A percentile compares a stretch with the other conserved stretches of the same genome.
Conservation (phyloP, 2,113 vertebrate species). For the Dipodomys merriami region DNA sequence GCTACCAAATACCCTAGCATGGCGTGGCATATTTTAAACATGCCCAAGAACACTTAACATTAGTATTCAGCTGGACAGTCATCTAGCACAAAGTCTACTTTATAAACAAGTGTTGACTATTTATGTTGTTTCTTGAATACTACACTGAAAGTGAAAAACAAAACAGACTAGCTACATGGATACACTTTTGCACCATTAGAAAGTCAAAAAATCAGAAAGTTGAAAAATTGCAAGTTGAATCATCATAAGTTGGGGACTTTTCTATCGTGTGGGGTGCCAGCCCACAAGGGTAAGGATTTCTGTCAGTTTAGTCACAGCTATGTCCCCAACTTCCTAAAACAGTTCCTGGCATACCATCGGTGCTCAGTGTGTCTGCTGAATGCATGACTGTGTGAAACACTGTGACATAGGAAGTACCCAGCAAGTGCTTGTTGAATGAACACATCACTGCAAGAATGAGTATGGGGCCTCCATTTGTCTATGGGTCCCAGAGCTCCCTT, state of each 20-base stretch:
- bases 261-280: neutral
- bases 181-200: neutral
- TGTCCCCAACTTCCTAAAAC: neutral
- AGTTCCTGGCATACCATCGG: neutral
- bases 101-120: neutral
- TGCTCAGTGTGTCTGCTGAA: neutral
- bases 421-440: neutral
- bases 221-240: neutral
- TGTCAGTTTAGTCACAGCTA: conserved; percentile 15
- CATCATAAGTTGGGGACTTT: neutral
- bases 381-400: neutral
- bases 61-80: neutral
- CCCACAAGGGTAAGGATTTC: neutral
- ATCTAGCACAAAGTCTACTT: conserved; percentile 2
- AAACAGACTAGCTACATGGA: neutral
- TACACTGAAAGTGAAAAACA: neutral
- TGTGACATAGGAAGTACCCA: neutral
- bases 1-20: neutral
- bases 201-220: neutral
- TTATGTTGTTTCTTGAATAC: neutral
- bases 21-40: neutral
- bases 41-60: neutral
- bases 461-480: neutral
- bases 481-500: neutral
- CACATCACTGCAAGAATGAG: neutral